Conservation (phyloP, 2,888 invertebrate genomes). For the Lymantria dispar region DNA sequence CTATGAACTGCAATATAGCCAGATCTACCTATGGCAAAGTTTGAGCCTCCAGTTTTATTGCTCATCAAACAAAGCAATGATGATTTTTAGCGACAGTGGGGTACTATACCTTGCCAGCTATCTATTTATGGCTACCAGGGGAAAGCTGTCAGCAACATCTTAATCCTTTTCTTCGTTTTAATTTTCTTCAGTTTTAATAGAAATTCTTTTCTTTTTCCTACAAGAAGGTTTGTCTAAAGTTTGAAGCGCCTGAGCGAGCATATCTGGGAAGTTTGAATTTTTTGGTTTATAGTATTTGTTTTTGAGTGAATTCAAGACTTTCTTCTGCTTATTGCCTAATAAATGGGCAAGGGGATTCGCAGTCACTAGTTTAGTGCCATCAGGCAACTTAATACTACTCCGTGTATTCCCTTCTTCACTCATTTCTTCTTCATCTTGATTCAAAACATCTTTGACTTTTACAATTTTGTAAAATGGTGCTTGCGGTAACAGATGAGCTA, state of each 20-base stretch:
- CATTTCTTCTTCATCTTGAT: neutral
- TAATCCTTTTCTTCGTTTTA: too few relatives aligned
- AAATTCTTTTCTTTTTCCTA: constrained; percentile 11
- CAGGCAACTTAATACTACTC: constrained; percentile 39
- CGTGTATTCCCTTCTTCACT: constrained; percentile 14
- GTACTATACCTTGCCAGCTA: too few relatives aligned
- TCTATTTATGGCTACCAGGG: too few relatives aligned
- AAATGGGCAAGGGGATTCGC: constrained; percentile 68
- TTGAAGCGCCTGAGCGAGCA: constrained; percentile 51
- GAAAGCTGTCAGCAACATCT: too few relatives aligned
- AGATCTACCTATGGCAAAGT: too few relatives aligned
- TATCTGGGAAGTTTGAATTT: constrained; percentile 42
- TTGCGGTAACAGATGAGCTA: constrained; percentile 56
- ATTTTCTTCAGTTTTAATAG: neutral
- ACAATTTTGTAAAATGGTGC: constrained; percentile 70
- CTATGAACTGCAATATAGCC: too few relatives aligned
- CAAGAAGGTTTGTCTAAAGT: constrained; percentile 33
- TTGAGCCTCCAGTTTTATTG: too few relatives aligned
- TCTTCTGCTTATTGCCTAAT: constrained; percentile 39
- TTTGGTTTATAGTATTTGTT: constrained; percentile 55
- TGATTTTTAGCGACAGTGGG: too few relatives aligned
- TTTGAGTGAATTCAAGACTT: constrained; percentile 32
- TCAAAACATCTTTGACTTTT: constrained; percentile 49
- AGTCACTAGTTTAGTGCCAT: constrained; percentile 58
- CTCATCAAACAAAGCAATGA: too few relatives aligned